A percentile compares a stretch with the other conserved stretches of the same genome.
Conservation (phyloP, 2,113 vertebrate genomes). For the Gnathochromis pfefferi region DNA sequence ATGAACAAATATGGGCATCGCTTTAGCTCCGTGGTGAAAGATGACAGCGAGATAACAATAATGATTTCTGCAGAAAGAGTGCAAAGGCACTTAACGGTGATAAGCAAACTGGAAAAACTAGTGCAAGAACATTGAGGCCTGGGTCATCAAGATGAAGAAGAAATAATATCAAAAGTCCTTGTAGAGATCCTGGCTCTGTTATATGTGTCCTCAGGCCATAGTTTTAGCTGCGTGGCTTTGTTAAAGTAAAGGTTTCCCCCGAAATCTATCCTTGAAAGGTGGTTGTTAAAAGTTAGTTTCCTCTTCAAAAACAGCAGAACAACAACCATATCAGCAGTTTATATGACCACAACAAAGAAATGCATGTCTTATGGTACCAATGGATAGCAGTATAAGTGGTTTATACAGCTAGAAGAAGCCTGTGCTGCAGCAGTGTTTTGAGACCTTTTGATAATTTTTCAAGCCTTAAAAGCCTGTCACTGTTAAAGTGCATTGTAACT, state of each 20-base stretch:
- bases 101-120: not conserved
- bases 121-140: not conserved
- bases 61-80: not conserved
- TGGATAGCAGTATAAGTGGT: not conserved
- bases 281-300: not conserved
- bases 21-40: not conserved
- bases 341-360: not conserved
- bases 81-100: not conserved
- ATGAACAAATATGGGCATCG: not conserved
- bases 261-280: not conserved
- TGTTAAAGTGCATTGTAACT: not conserved
- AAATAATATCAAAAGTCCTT: not conserved
- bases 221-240: not conserved
- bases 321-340: not conserved
- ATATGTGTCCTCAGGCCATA: not conserved
- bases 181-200: not conserved
- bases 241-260: not conserved
- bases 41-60: slow-evolving; percentile 12
- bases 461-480: not conserved
- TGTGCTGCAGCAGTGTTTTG: not conserved
- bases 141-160: not conserved
- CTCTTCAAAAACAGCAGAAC: not conserved
- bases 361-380: not conserved
- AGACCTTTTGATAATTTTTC: not conserved
- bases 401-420: not conserved